Base-by-base conservation (phyloP, 2,797 vertebrate species). In the Acanthiza pusilla region DNA sequence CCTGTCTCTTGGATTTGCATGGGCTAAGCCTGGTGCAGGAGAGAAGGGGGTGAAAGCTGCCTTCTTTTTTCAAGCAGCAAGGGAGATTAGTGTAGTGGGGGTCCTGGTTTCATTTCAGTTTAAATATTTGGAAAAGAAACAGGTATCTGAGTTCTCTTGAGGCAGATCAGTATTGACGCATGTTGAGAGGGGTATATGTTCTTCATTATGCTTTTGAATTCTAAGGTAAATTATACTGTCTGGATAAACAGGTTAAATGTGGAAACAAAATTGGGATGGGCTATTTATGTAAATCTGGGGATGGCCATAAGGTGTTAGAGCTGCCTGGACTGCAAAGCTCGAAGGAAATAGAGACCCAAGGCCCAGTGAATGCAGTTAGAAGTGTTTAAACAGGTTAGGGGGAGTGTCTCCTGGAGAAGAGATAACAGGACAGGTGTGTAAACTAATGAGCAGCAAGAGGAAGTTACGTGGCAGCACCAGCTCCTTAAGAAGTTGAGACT, bases 51-150 rank as follows among this genome's bases (percentile, higher is more conserved):
- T 73, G n/a, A 79, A 70, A 14, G 38, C 48, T 87, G 57, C n/a
- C 12, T 5, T 3, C 22, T 30, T 54, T 87, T 89, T 50, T 48
- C 27, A 54, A 47, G 36, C 34, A 43, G 32, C 62, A 78, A 32
- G 36, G 43, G n/a, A 79, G 18, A 40, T 79, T n/a, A 85, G 4
- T 0, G 0, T 23, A 38, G 51, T 15, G 29, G 3, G 2, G 4
- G 5, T 61, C 51, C 26, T 26, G 14, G 23, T 79, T 92, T 89
- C 3, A 12, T 53, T 74, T 84, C 2, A n/a, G 3, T 76, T 90
- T 76, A 67, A 84, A 63, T 45, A n/a, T 32, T 65, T 84, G 42
- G 60, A 34, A 81, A 81, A 66, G 62, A 88, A 80, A 29, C 8
- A 14, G 11, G 9, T 29, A 43, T 60, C 40, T 42, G 19, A 48